Evolutionary conservation across 30 jellyfish, hydroid and myxozoan species (phyloP).

Genomic region (Phacellophora camtschatica): DNA sequence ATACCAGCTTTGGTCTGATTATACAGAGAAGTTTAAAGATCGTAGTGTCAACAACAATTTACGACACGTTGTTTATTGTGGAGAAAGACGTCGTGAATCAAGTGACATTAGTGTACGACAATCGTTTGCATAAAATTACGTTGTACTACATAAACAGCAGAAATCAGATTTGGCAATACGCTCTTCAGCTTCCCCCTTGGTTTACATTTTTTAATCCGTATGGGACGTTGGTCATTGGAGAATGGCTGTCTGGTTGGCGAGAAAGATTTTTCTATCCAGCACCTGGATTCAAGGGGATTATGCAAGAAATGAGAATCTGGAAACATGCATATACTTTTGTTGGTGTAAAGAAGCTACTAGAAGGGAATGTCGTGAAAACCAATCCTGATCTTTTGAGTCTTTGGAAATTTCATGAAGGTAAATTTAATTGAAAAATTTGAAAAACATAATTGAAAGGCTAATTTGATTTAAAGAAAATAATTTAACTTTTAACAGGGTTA

Average conservation of each 20-base stretch:
- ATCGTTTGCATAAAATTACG: background rate
- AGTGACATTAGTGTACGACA: slow-evolving; percentile 40
- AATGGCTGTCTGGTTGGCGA: slow-evolving; percentile 58
- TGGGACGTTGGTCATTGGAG: slow-evolving; percentile 52
- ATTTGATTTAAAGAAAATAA: too few species aligned
- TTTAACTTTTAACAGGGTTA: too few species aligned
- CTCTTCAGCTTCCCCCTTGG: slow-evolving; percentile 32
- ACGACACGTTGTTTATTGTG: slow-evolving; percentile 18
- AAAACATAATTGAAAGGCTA: too few species aligned
- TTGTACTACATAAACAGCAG: slow-evolving; percentile 43
- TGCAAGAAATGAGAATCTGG: slow-evolving; percentile 54
- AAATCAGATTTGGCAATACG: slow-evolving; percentile 14
- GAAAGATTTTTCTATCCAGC: slow-evolving; percentile 57
- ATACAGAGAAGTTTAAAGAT: slow-evolving; percentile 43
- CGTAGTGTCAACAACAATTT: slow-evolving; percentile 14
- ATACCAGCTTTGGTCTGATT: slow-evolving; percentile 32
- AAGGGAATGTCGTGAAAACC: background rate
- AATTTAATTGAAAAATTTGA: too few species aligned
- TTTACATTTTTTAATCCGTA: slow-evolving; percentile 40
- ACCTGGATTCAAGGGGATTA: slow-evolving; percentile 27
- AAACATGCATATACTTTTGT: slow-evolving; percentile 53
- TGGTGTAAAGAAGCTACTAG: slow-evolving; percentile 9
- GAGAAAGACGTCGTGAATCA: slow-evolving; percentile 25
- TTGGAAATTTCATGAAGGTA: slow-evolving; percentile 64
- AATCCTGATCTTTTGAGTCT: slow-evolving; percentile 25